A percentile compares a stretch with the other conserved stretches of the same genome.
Conservation (phyloP, 2,888 invertebrate species). For the Rhodophaea formosa region DNA sequence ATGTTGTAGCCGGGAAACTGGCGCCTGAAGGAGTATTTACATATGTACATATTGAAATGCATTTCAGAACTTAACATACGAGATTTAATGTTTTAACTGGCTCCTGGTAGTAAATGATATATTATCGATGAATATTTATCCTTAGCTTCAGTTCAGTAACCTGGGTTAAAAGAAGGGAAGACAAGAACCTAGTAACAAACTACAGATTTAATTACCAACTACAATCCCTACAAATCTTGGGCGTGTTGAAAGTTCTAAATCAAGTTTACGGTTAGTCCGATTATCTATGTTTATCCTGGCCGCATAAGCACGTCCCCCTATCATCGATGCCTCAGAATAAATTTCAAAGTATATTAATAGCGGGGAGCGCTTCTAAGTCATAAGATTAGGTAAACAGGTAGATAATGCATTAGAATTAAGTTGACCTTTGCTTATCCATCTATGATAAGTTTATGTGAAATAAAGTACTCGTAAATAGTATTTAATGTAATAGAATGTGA, state of each 20-base stretch:
- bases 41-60: background rate
- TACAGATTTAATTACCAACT: background rate
- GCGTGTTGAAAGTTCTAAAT: slow-evolving; percentile 56
- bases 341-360: slow-evolving; percentile 50
- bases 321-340: slow-evolving; percentile 68
- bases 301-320: slow-evolving; percentile 56
- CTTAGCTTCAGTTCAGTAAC: background rate
- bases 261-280: slow-evolving; percentile 55
- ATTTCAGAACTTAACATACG: background rate
- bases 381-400: too few relatives aligned
- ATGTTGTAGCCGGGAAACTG: background rate
- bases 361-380: slow-evolving; percentile 24
- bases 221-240: background rate
- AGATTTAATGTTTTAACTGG: background rate
- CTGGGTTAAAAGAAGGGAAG: background rate
- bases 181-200: background rate
- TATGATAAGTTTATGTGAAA: too few relatives aligned
- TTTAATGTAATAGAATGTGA: too few relatives aligned
- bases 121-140: background rate
- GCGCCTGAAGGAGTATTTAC: background rate
- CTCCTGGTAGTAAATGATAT: background rate
- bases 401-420: too few relatives aligned
- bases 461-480: too few relatives aligned
- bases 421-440: too few relatives aligned
- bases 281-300: slow-evolving; percentile 66